Conservation (phyloP, 2,113 vertebrate genomes). For the Pristiophorus japonicus region DNA sequence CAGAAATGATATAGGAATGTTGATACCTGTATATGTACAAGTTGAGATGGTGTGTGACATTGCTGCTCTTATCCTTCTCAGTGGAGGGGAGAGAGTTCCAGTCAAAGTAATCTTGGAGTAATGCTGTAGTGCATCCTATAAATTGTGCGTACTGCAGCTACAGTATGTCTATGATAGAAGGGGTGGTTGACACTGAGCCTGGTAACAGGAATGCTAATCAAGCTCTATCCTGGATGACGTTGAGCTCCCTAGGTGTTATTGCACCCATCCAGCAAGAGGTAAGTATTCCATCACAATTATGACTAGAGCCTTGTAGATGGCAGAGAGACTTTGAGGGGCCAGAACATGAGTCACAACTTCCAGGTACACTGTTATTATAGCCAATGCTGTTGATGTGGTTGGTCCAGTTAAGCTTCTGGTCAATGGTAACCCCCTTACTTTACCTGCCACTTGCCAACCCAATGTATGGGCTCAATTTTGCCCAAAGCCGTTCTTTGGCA, state of each 20-base stretch:
- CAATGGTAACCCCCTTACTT: background rate
- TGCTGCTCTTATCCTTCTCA: background rate
- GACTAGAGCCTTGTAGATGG: background rate
- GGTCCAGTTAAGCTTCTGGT: background rate
- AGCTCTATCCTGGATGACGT: background rate
- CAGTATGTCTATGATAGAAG: background rate
- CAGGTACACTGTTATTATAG: background rate
- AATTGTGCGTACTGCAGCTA: background rate
- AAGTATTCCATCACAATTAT: background rate
- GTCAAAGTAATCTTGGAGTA: background rate
- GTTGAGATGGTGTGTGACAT: background rate
- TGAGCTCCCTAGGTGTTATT: background rate
- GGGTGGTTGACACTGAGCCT: background rate
- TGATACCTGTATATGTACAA: background rate
- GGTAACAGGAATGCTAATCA: background rate
- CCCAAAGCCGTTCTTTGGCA: too few species aligned
- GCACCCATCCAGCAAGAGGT: background rate
- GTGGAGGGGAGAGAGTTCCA: background rate
- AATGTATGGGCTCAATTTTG: too few species aligned
- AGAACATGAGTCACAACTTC: background rate
- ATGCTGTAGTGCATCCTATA: background rate
- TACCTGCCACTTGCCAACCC: too few species aligned
- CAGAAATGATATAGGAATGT: background rate
- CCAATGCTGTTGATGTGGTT: background rate
- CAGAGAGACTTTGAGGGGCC: background rate